Evolutionary conservation across 2,113 vertebrate species (phyloP).

Genomic region (Pyxicephalus adspersus): DNA sequence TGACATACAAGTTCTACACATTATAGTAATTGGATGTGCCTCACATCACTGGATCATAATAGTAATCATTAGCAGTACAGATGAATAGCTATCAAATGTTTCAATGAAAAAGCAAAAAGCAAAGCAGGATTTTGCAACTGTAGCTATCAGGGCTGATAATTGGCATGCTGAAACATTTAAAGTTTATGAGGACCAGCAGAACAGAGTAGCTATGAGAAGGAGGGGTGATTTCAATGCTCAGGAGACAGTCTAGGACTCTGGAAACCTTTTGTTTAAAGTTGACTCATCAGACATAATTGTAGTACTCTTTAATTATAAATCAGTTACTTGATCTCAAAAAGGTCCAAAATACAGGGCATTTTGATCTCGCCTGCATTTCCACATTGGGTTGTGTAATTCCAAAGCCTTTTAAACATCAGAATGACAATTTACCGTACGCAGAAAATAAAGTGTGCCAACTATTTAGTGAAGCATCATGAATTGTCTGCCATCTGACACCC

Average conservation of each 20-base stretch:
- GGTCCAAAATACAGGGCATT: background rate
- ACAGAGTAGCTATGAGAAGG: background rate
- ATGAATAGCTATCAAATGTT: constrained; percentile 31
- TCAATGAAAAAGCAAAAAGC: constrained; percentile 25
- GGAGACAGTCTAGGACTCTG: background rate
- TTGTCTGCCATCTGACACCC: too few species aligned
- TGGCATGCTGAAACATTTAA: constrained; percentile 38
- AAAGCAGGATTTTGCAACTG: background rate
- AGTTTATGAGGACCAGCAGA: constrained; percentile 10
- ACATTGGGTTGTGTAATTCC: background rate
- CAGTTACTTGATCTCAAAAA: background rate
- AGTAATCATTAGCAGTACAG: constrained; percentile 4
- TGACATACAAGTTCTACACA: too few species aligned
- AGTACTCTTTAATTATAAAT: background rate
- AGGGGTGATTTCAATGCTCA: background rate
- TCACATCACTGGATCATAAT: background rate
- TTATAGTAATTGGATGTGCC: too few species aligned
- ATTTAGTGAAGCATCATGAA: background rate
- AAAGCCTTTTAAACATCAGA: background rate
- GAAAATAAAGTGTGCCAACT: background rate
- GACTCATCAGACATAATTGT: background rate
- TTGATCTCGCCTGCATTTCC: background rate
- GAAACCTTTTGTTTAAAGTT: background rate
- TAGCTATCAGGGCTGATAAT: background rate
- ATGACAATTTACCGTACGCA: background rate